Base-by-base conservation (phyloP, 2,888 invertebrate species). In the Kuschelorhynchus macadamiae region DNA sequence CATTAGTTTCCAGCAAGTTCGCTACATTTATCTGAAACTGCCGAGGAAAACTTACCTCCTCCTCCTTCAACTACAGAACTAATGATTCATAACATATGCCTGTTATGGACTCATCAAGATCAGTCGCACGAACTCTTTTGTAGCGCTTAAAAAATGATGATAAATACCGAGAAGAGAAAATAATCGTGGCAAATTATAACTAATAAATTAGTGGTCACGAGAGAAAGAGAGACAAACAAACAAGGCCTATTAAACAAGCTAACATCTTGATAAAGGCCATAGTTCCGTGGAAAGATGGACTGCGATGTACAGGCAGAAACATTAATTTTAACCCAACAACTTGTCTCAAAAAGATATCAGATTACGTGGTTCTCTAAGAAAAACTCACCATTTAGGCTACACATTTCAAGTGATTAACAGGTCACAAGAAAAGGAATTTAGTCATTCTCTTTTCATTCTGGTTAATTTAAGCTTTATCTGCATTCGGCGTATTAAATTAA, bases 291-390 rank as follows among this genome's bases (percentile, higher is more conserved):
- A 79, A 82, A 83, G 83, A 83, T 82, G 82, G 80, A 84, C 83
- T 82, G 78, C 77, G 79, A 77, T 77, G 76, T 74, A 76, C 74
- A 76, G 79, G 80, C 82, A 83, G 83, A 84, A 83, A 83, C 84
- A 84, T 84, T 84, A 83, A 84, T 83, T 83, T 83, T 82, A 82
- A 81, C 79, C 80, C 81, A 81, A 82, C 82, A 81, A 81, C 81
- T 79, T 78, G 78, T 76, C 78, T 79, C 70, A 76, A 76, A 74
- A 72, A 72, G 80, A 81, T 83, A 82, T 82, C 83, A 82, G 83
- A 82, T 82, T 83, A 82, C 83, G 77, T 77, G 78, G 77, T 79
- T 77, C 81, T 75, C 73, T 76, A 80, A 81, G 82, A 82, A 79
- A 78, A 80, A 76, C 61, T 67, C 56, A 67, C 67, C 60, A 67